phyloP scores from a whole-genome alignment of 1,140 invertebrate species.

The Tenebrio molitor region DNA sequence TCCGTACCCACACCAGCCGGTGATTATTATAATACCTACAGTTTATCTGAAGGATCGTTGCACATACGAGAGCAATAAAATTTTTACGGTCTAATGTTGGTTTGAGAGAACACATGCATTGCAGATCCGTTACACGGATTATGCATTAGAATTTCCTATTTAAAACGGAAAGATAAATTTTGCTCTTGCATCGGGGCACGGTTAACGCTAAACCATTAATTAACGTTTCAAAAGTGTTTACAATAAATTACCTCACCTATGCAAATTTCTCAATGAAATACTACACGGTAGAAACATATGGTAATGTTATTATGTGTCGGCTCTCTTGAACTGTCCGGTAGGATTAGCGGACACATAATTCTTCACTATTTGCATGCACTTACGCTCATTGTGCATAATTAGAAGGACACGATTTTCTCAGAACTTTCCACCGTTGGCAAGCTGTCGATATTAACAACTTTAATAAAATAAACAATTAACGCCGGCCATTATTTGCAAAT shows the following conservation, averaged over 20 bases:
- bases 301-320: conserved; percentile 36
- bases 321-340: conserved; percentile 31
- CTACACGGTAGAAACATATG: conserved; percentile 28
- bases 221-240: conserved; percentile 39
- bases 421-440: conserved; percentile 35
- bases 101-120: not conserved
- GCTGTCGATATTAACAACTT: conserved; percentile 36
- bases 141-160: not conserved
- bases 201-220: conserved; percentile 24
- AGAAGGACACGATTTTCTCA: conserved; percentile 48
- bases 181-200: not conserved
- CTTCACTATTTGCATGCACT: conserved; percentile 48
- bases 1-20: not conserved
- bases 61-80: conserved; percentile 16
- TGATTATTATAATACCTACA: conserved; percentile 12
- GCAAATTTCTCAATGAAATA: conserved; percentile 36
- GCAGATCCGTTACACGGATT: not conserved
- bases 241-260: conserved; percentile 33
- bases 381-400: conserved; percentile 42
- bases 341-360: conserved; percentile 43
- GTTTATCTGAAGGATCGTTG: not conserved
- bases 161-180: conserved; percentile 1
- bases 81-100: conserved; percentile 3
- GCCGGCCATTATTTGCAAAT: conserved; percentile 26
- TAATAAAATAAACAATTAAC: conserved; percentile 44